A percentile compares a stretch with the other conserved stretches of the same genome.
phyloP scores from a whole-genome alignment of 1,140 invertebrate genomes.

The Tetraneura akinire region DNA sequence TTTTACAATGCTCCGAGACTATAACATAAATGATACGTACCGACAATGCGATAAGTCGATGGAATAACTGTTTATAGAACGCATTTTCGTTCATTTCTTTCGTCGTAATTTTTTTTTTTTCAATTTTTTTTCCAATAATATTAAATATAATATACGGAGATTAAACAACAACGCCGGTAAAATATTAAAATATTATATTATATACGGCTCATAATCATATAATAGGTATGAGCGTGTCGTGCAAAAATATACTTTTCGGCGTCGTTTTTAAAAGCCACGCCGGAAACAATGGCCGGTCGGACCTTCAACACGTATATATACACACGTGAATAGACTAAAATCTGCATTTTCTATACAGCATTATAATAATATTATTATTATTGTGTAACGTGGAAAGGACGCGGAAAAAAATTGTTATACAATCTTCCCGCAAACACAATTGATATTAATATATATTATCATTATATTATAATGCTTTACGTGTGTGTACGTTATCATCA shows the following conservation, averaged over 20 bases:
- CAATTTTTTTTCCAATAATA: too few species aligned
- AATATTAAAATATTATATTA: constrained; percentile 15
- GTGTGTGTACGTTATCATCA: constrained; percentile 11
- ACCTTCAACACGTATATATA: too few species aligned
- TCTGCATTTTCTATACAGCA: constrained; percentile 49
- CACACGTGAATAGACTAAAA: constrained; percentile 46
- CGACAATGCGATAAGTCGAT: constrained; percentile 11
- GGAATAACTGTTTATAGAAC: constrained; percentile 12
- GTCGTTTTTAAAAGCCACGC: constrained; percentile 40
- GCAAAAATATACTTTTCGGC: constrained; percentile 40
- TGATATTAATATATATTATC: constrained; percentile 33
- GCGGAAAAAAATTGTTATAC: constrained; percentile 29
- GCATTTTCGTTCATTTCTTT: too few species aligned
- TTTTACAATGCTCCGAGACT: constrained; percentile 16
- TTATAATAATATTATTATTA: too few species aligned
- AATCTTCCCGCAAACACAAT: constrained; percentile 43
- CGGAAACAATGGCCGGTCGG: constrained; percentile 43
- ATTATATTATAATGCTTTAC: constrained; percentile 23
- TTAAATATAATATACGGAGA: too few species aligned
- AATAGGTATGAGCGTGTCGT: too few species aligned
- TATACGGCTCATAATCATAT: too few species aligned
- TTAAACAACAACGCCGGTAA: not conserved
- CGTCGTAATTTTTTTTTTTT: not conserved
- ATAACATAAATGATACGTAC: too few species aligned
- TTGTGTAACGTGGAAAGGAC: constrained; percentile 7